These are phyloP conservation scores for Melanotus villosus DNA, from an alignment of 2,888 invertebrate species.

Conservation along the genomic window DNA sequence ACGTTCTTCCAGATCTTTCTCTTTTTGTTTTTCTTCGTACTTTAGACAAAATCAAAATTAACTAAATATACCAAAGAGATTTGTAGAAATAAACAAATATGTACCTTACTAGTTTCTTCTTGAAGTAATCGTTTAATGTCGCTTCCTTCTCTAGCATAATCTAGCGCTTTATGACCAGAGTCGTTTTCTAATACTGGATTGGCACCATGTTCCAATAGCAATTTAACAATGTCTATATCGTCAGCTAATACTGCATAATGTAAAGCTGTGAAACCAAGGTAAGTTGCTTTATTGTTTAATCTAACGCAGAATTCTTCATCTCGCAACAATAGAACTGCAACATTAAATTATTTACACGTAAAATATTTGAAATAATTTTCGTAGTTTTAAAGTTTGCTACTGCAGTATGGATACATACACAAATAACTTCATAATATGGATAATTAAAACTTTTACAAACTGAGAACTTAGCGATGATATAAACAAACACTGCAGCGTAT, in stretches of 20 bases:
- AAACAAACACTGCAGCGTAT: too few relatives aligned
- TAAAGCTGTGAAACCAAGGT: conserved; percentile 88
- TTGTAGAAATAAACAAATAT: too few relatives aligned
- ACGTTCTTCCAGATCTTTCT: conserved; percentile 83
- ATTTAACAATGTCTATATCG: conserved; percentile 74
- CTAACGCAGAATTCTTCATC: conserved; percentile 87
- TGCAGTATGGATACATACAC: too few relatives aligned
- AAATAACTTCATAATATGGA: too few relatives aligned
- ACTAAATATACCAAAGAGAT: too few relatives aligned
- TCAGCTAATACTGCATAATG: conserved; percentile 90
- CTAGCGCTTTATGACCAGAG: conserved; percentile 81
- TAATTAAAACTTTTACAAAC: too few relatives aligned
- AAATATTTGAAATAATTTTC: too few relatives aligned
- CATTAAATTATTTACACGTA: too few relatives aligned
- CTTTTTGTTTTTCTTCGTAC: conserved; percentile 71
- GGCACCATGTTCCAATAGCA: conserved; percentile 81
- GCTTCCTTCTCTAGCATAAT: conserved; percentile 80
- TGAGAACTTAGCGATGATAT: too few relatives aligned
- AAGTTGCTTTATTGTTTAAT: conserved; percentile 81
- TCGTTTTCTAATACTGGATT: conserved; percentile 84
- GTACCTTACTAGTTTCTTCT: conserved; percentile 69
- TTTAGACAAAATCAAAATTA: conserved; percentile 49
- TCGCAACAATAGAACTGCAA: conserved; percentile 75
- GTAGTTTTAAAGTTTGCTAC: too few relatives aligned
- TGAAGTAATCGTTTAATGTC: conserved; percentile 75